Percentiles rank a stretch among this genome's conserved stretches.
phyloP scores from a whole-genome alignment of 2,113 vertebrate species.

The Podarcis muralis region DNA sequence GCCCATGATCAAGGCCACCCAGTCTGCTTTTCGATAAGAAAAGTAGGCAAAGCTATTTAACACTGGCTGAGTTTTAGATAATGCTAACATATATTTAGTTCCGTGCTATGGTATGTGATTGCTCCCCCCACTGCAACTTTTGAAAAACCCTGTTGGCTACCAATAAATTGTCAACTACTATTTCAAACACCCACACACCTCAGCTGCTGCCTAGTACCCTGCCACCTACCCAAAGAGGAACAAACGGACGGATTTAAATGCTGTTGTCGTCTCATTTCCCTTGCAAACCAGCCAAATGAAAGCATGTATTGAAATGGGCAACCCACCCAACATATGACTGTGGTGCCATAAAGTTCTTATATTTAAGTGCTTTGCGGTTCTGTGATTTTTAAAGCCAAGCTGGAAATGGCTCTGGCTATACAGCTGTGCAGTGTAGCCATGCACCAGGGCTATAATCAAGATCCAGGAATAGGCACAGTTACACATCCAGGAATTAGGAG shows the following conservation, averaged over 20 bases:
- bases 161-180: constrained; percentile 34
- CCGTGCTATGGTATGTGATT: neutral
- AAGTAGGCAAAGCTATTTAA: constrained; percentile 6
- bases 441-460: neutral
- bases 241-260: constrained; percentile 46
- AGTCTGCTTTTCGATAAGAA: neutral
- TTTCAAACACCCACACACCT: constrained; percentile 39
- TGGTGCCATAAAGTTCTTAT: neutral
- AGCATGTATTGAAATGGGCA: constrained; percentile 32
- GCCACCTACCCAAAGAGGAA: constrained; percentile 41
- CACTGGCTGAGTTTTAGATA: neutral
- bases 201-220: constrained; percentile 36
- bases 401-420: no score
- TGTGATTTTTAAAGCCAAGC: neutral
- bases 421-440: neutral
- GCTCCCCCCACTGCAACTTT: constrained; percentile 20
- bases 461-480: neutral
- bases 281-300: constrained; percentile 44
- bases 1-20: neutral
- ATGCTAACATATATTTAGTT: neutral
- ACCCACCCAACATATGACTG: neutral
- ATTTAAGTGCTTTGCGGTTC: neutral
- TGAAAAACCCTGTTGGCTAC: constrained; percentile 34
- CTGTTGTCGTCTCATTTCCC: constrained; percentile 18
- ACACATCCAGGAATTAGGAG: neutral